Evolutionary conservation across 2,888 invertebrate species (phyloP).

Genomic region (Steromphala cineraria): DNA sequence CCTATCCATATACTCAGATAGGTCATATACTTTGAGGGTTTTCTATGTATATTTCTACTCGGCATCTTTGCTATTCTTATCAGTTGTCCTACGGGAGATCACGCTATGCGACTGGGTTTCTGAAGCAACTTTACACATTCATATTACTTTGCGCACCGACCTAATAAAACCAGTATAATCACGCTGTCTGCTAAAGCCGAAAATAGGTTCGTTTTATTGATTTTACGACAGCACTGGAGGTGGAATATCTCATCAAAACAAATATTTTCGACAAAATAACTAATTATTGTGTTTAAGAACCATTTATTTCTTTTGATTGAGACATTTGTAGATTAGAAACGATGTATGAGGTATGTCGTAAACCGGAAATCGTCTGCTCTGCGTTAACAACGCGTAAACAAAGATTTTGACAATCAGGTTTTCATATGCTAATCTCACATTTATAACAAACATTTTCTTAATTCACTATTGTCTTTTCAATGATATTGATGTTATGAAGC

Average conservation of each 20-base stretch:
- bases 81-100: neutral
- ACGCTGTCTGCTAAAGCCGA: constrained; percentile 6
- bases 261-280: neutral
- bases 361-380: neutral
- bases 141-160: no score
- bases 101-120: neutral
- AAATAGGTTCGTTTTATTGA: neutral
- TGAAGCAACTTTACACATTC: no score
- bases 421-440: neutral
- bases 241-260: neutral
- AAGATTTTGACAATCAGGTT: neutral
- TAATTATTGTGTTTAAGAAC: neutral
- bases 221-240: neutral
- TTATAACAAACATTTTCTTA: no score
- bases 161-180: neutral
- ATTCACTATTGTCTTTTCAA: no score
- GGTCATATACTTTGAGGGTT: constrained; percentile 28
- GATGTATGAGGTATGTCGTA: neutral
- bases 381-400: constrained; percentile 38
- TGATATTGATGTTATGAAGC: no score
- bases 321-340: neutral
- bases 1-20: constrained; percentile 65
- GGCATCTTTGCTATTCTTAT: neutral
- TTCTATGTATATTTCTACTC: neutral
- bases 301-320: no score